Evolutionary conservation across 1,140 invertebrate species (phyloP).

Genomic region (Drosophila suzukii): DNA sequence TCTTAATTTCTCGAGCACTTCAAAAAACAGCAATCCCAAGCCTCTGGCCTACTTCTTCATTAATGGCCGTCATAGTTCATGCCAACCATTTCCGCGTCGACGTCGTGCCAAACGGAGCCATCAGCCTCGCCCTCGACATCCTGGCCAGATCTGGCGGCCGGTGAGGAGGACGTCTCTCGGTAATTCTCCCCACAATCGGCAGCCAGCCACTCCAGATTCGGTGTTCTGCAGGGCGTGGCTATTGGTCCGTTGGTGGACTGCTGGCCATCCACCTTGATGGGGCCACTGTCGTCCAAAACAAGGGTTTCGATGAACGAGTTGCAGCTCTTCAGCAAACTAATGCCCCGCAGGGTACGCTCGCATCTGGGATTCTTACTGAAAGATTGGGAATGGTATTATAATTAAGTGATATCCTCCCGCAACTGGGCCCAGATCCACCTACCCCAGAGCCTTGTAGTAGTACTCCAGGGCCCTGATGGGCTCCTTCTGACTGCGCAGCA

Average conservation of each 20-base stretch:
- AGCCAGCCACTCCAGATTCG: not conserved
- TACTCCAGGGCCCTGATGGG: conserved; percentile 67
- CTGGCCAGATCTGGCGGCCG: not conserved
- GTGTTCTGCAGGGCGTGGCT: not conserved
- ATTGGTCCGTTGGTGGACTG: not conserved
- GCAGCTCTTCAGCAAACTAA: conserved; percentile 52
- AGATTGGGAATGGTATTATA: no score
- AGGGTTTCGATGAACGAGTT: no score
- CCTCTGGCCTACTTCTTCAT: not conserved
- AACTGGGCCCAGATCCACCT: not conserved
- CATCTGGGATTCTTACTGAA: conserved; percentile 65
- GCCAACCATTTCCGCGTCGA: not conserved
- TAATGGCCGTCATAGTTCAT: not conserved
- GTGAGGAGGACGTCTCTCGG: not conserved
- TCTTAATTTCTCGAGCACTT: no score
- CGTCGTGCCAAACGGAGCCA: conserved; percentile 5
- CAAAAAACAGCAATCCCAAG: no score
- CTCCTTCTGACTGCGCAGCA: conserved; percentile 58
- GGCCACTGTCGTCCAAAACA: not conserved
- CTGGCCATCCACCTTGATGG: not conserved
- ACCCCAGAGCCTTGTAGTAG: conserved; percentile 72
- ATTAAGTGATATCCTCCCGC: no score
- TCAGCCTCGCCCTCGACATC: not conserved
- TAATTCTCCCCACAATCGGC: not conserved
- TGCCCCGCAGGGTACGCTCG: conserved; percentile 58